Base-by-base conservation (phyloP, 2,888 invertebrate genomes). In the Zygogramma bicolorata region DNA sequence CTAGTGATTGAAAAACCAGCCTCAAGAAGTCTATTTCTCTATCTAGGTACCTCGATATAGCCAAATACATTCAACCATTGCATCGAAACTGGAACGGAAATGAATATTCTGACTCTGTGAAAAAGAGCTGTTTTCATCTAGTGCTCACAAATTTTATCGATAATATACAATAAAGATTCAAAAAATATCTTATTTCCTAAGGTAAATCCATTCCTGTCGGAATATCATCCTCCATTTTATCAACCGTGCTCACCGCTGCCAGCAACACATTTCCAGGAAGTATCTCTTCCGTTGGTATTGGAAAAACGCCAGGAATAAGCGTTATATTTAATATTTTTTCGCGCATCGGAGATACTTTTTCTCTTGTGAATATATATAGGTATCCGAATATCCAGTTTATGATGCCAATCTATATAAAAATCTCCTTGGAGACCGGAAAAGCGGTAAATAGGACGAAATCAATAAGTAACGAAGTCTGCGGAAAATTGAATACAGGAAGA, bases 191-290 rank as follows among this genome's bases (percentile, higher is more conserved):
- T 46, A 46, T 46, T 46, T 46, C 46, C 46, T 46, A 20, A 46
- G 18, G 46, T 46, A 46, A 40, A 42, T 62, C 34, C 38, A n/a
- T 42, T 42, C 25, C 42, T 42, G 46, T 29, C 62, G 61, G 49
- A 70, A 68, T 60, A 70, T 72, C 70, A 68, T 65, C 66, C 42
- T 31, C 68, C 68, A 58, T 70, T 71, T 73, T 73, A 73, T 75
- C 73, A 61, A 59, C 65, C 49, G 57, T 60, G 29, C 59, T 67
- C 67, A 70, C 70, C 68, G 57, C 75, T 71, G 73, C 70, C 71
- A 73, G 61, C 65, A 63, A 65, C 73, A 71, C 71, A 66, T 69
- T 73, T 65, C 25, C 59, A 46, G 46, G 53, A 29, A 42, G 42
- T 62, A 40, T 62, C 34, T 68, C 31, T 65, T 18, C 46, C 60